A percentile compares a stretch with the other conserved stretches of the same genome.
These are phyloP conservation scores for Cephus pygmeus DNA, from an alignment of 2,888 invertebrate species.

Conservation along the genomic window DNA sequence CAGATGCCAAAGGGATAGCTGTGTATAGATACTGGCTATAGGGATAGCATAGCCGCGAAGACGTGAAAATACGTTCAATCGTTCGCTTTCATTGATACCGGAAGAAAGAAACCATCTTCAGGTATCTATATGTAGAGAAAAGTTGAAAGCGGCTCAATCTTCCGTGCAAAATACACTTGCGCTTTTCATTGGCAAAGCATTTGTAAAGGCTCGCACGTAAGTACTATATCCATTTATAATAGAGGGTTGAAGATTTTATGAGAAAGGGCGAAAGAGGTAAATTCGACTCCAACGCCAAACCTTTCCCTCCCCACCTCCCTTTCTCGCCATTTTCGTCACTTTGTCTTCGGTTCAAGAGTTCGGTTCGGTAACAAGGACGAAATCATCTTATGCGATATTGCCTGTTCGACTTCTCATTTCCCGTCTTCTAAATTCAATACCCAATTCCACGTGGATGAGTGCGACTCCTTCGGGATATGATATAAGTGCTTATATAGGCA, in stretches of 20 bases:
- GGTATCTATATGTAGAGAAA: not conserved
- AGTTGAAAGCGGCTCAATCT: not conserved
- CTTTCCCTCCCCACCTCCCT: not conserved
- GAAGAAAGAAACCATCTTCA: not conserved
- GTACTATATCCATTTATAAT: not conserved
- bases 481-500: not conserved
- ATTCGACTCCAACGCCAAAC: not conserved
- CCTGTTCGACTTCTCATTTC: conserved; percentile 13
- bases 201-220: not conserved
- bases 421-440: conserved; percentile 25
- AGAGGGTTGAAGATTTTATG: not conserved
- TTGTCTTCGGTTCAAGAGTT: not conserved
- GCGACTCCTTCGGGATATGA: not conserved
- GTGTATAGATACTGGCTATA: not conserved
- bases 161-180: not conserved
- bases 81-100: not conserved
- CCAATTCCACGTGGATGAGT: conserved; percentile 22
- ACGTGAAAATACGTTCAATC: not conserved
- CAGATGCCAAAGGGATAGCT: not conserved
- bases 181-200: not conserved
- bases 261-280: not conserved
- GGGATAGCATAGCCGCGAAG: not conserved
- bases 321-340: not conserved
- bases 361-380: conserved; percentile 15
- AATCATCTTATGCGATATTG: conserved; percentile 19